Conservation (phyloP, 2,888 invertebrate genomes). For the Acronicta leporina region DNA sequence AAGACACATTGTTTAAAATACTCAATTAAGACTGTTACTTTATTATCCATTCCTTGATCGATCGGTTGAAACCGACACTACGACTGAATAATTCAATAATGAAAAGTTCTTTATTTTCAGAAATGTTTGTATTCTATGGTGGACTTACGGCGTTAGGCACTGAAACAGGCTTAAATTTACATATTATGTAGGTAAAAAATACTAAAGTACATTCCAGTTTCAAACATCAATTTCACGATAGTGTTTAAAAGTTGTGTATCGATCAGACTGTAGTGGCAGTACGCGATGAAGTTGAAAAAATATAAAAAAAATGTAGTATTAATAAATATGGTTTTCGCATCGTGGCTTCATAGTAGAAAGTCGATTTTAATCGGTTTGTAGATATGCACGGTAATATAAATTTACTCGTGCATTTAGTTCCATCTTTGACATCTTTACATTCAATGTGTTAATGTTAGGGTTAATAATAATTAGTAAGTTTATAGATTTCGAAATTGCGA, state of each 20-base stretch:
- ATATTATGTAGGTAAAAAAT: constrained; percentile 42
- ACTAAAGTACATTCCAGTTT: constrained; percentile 60
- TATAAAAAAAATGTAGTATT: constrained; percentile 43
- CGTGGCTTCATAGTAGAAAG: constrained; percentile 55
- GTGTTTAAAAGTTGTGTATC: constrained; percentile 28
- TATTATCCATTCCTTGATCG: constrained; percentile 32
- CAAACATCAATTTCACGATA: constrained; percentile 41
- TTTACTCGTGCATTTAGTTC: constrained; percentile 41
- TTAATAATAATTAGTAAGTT: constrained; percentile 43
- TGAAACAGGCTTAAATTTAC: constrained; percentile 78
- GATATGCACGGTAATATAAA: constrained; percentile 28
- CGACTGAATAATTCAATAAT: constrained; percentile 45
- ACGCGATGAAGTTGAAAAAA: constrained; percentile 45
- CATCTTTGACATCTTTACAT: constrained; percentile 47
- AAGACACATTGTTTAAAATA: constrained; percentile 36
- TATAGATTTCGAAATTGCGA: constrained; percentile 45
- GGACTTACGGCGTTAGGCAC: constrained; percentile 63
- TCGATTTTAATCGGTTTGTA: constrained; percentile 47
- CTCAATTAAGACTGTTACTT: constrained; percentile 53
- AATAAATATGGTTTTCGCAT: constrained; percentile 50
- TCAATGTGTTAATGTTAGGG: constrained; percentile 56
- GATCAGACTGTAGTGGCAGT: constrained; percentile 40
- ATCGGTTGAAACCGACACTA: constrained; percentile 25
- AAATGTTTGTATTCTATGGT: constrained; percentile 34
- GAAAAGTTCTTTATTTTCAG: constrained; percentile 32